Percentiles rank a stretch among this genome's conserved stretches.
Conservation (phyloP, 2,888 invertebrate species). For the Alentia gelatinosa region DNA sequence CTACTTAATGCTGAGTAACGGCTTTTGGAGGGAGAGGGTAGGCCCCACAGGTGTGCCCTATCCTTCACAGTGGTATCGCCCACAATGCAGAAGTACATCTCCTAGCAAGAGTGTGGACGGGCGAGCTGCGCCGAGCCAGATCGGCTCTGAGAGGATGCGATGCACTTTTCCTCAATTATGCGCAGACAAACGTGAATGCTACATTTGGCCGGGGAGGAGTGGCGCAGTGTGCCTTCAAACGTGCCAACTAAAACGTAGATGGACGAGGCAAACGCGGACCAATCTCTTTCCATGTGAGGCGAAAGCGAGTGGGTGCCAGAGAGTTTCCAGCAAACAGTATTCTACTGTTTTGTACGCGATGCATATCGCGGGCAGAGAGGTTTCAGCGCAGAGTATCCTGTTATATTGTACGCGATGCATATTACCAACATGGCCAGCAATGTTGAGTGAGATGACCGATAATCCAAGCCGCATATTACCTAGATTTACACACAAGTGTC, state of each 20-base stretch:
- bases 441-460: no score
- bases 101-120: background rate
- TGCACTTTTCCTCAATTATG: background rate
- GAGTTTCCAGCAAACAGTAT: no score
- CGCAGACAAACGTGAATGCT: background rate
- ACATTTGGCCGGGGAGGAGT: background rate
- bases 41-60: background rate
- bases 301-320: no score
- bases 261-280: background rate
- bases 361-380: no score
- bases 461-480: no score
- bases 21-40: background rate
- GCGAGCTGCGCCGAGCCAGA: background rate
- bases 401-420: no score
- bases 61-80: background rate
- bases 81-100: background rate
- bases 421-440: no score
- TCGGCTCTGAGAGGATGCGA: background rate
- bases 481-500: no score
- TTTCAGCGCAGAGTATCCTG: no score
- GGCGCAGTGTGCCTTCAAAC: background rate
- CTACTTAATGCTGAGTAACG: constrained; percentile 4
- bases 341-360: no score
- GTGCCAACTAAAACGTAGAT: background rate
- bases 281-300: no score